Evolutionary conservation across 2,113 vertebrate genomes (phyloP).

Genomic region (Podilymbus podiceps): DNA sequence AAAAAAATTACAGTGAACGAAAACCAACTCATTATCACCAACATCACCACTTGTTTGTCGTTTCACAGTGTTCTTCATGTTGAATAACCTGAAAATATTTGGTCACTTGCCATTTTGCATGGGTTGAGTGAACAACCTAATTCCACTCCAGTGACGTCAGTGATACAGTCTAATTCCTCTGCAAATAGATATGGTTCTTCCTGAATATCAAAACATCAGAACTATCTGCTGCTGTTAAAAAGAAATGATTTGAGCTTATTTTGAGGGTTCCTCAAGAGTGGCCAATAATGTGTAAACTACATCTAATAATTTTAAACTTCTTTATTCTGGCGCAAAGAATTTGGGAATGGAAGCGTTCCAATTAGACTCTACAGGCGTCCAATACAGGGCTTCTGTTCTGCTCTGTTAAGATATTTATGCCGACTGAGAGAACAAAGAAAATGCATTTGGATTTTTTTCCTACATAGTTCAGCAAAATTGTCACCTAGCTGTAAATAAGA

Average conservation of each 20-base stretch:
- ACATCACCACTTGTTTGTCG: background rate
- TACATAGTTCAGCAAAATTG: background rate
- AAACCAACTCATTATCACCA: background rate
- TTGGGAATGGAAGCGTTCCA: background rate
- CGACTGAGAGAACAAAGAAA: background rate
- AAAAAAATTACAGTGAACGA: background rate
- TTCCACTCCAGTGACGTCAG: background rate
- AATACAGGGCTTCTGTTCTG: background rate
- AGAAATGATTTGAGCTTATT: background rate
- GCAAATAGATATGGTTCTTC: background rate
- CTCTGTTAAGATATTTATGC: background rate
- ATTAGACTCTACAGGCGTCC: background rate
- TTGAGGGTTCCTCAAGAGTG: background rate
- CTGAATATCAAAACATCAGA: background rate
- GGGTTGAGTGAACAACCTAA: constrained; percentile 21
- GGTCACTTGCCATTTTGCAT: constrained; percentile 6
- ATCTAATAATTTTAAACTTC: constrained; percentile 5
- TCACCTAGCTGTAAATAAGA: background rate
- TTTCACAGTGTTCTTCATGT: background rate
- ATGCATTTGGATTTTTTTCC: background rate
- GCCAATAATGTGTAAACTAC: background rate
- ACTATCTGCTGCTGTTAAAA: background rate
- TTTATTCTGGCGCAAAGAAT: constrained; percentile 17
- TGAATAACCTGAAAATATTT: constrained; percentile 55
- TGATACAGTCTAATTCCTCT: background rate